phyloP scores from a whole-genome alignment of 2,888 invertebrate species.

The Fragum fragum region DNA sequence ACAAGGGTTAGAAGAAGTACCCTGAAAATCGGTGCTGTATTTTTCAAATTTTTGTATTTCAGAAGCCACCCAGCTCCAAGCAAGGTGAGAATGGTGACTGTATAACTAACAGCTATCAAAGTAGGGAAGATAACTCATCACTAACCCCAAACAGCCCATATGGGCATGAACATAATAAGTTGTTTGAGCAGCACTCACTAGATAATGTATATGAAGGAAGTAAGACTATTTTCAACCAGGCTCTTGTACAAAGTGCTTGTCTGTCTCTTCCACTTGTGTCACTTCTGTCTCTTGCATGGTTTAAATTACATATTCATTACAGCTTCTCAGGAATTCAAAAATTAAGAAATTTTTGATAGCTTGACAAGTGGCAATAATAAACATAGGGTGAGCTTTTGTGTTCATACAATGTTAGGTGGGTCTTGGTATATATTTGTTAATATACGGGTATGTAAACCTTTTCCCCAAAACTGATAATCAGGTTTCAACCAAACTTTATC shows the following conservation, averaged over 20 bases:
- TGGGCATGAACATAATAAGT: constrained; percentile 73
- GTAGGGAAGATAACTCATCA: constrained; percentile 72
- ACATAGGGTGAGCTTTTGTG: no score
- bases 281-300: neutral
- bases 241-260: constrained; percentile 38
- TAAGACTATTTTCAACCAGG: constrained; percentile 36
- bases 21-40: no score
- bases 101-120: constrained; percentile 68
- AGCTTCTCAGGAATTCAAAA: no score
- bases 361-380: no score
- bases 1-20: no score
- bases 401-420: no score
- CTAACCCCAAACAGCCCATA: constrained; percentile 57
- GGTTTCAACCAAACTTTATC: no score
- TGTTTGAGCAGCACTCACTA: constrained; percentile 82
- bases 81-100: constrained; percentile 77
- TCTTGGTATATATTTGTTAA: no score
- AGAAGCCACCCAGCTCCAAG: constrained; percentile 85
- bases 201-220: constrained; percentile 76
- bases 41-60: constrained; percentile 51
- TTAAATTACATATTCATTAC: neutral
- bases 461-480: no score
- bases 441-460: no score
- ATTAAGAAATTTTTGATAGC: no score
- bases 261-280: no score